Conservation (phyloP, 2,888 invertebrate species). For the Antheraea assamensis region DNA sequence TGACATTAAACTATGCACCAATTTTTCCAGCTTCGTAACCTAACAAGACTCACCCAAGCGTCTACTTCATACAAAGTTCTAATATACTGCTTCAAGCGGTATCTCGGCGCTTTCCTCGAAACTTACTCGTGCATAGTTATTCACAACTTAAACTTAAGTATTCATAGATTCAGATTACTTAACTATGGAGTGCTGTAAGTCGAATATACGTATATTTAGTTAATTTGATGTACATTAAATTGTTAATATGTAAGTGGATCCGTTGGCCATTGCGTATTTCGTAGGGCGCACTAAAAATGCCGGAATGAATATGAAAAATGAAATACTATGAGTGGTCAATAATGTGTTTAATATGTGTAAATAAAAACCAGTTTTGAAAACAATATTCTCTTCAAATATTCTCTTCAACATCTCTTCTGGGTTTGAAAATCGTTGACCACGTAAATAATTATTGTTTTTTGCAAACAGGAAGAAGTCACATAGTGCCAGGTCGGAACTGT, state of each 20-base stretch:
- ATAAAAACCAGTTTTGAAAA: too few relatives aligned
- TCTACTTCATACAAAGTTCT: not conserved
- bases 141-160: not conserved
- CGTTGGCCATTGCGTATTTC: not conserved
- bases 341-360: too few relatives aligned
- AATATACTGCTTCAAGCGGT: not conserved
- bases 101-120: not conserved
- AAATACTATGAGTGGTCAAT: too few relatives aligned
- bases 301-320: not conserved
- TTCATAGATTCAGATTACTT: not conserved
- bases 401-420: too few relatives aligned
- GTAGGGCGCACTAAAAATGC: not conserved
- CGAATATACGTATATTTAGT: not conserved
- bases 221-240: not conserved
- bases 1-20: not conserved
- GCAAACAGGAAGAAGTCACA: too few relatives aligned
- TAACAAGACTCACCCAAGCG: not conserved
- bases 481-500: too few relatives aligned
- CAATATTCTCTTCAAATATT: too few relatives aligned
- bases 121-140: slow-evolving; percentile 4
- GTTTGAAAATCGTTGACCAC: too few relatives aligned
- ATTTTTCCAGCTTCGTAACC: not conserved
- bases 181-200: not conserved
- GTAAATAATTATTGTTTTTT: too few relatives aligned
- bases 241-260: not conserved